Conservation (phyloP, 1,140 invertebrate species). For the Cyphomyrmex costatus region DNA sequence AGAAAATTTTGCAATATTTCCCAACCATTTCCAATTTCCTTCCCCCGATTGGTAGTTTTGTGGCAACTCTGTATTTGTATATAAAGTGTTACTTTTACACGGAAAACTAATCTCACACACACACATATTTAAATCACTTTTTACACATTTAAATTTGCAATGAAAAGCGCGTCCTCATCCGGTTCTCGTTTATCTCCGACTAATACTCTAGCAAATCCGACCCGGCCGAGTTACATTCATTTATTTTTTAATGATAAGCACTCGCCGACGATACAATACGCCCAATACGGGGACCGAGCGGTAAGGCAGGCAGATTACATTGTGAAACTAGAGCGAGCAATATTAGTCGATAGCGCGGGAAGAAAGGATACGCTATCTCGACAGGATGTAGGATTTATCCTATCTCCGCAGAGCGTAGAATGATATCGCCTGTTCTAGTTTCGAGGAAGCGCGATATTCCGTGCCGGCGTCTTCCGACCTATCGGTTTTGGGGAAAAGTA, state of each 20-base stretch:
- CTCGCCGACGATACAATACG: not conserved
- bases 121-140: too few species aligned
- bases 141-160: too few species aligned
- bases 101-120: too few species aligned
- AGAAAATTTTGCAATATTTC: too few species aligned
- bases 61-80: too few species aligned
- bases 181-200: not conserved
- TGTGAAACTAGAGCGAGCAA: constrained; percentile 34
- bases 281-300: not conserved
- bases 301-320: not conserved
- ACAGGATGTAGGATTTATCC: constrained; percentile 51
- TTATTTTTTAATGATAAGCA: constrained; percentile 6
- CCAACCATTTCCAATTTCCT: too few species aligned
- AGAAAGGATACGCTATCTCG: constrained; percentile 46
- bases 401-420: constrained; percentile 8
- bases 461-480: constrained; percentile 6
- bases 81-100: too few species aligned
- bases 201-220: not conserved
- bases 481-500: constrained; percentile 37
- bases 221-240: not conserved
- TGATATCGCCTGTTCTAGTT: constrained; percentile 48
- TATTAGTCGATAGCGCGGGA: constrained; percentile 39
- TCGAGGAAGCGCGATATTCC: constrained; percentile 15
- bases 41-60: too few species aligned
- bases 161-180: not conserved